These are phyloP conservation scores for Otus sunia DNA, from an alignment of 2,113 vertebrate species.

Conservation along the genomic window DNA sequence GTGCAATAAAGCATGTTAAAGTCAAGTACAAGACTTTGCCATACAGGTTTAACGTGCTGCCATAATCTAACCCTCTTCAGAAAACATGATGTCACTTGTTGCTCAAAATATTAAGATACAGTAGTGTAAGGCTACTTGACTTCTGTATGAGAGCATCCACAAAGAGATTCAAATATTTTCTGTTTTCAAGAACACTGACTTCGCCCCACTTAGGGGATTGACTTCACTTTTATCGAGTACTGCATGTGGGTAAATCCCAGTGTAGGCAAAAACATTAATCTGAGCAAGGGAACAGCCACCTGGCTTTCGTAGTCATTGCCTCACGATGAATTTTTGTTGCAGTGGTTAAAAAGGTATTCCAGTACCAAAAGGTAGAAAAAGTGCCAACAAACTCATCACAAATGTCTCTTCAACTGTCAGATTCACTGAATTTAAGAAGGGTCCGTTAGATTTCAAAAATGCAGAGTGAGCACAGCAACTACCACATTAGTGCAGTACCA, in stretches of 20 bases:
- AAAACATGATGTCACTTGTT: not conserved
- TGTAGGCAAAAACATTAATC: not conserved
- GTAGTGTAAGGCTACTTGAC: not conserved
- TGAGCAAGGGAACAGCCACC: not conserved
- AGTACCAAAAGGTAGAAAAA: not conserved
- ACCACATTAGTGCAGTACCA: not conserved
- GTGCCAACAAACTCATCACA: not conserved
- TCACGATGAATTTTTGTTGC: not conserved
- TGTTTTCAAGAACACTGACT: not conserved
- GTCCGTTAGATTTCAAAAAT: not conserved
- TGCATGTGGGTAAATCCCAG: not conserved
- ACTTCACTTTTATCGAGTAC: not conserved
- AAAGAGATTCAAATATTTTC: not conserved
- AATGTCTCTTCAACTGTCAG: not conserved
- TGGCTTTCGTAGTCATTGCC: no score
- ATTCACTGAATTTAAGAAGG: not conserved
- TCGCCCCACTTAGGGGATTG: not conserved
- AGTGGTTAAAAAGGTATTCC: not conserved
- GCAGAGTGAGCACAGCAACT: not conserved
- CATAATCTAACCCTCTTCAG: not conserved
- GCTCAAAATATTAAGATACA: not conserved
- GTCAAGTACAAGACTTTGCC: not conserved
- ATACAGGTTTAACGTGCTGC: not conserved
- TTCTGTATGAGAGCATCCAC: not conserved
- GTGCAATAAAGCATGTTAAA: not conserved